Percentiles rank a stretch among this genome's conserved stretches.
These are phyloP conservation scores for Stenotaenia linearis DNA, from an alignment of 2,888 invertebrate species.

Conservation along the genomic window DNA sequence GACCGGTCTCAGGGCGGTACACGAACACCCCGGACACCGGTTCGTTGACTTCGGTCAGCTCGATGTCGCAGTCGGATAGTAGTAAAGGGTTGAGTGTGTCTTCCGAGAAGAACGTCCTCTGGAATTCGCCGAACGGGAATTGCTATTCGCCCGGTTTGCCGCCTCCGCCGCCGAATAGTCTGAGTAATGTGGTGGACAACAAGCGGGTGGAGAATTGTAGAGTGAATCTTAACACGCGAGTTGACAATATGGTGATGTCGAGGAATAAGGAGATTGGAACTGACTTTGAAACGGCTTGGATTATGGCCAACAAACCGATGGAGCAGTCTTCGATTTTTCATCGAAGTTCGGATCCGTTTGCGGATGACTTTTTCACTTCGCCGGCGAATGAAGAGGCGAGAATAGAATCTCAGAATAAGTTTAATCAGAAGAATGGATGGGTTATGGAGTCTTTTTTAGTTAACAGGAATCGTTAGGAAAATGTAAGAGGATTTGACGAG, in stretches of 20 bases:
- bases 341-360: slow-evolving; percentile 79
- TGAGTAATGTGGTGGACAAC: neutral
- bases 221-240: neutral
- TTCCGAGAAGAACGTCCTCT: neutral
- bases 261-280: neutral
- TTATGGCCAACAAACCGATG: neutral
- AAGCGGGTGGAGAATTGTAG: neutral
- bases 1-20: neutral
- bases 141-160: neutral
- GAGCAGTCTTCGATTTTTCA: slow-evolving; percentile 62
- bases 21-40: neutral
- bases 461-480: neutral
- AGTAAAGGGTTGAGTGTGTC: neutral
- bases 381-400: neutral
- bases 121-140: neutral
- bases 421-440: neutral
- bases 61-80: neutral
- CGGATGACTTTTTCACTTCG: slow-evolving; percentile 69
- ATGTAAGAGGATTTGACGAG: neutral
- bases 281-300: neutral
- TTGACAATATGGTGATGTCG: neutral
- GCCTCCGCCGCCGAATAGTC: neutral
- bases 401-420: neutral
- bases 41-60: neutral
- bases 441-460: neutral